These are phyloP conservation scores for Perognathus longimembris DNA, from an alignment of 2,113 vertebrate genomes.

Conservation along the genomic window DNA sequence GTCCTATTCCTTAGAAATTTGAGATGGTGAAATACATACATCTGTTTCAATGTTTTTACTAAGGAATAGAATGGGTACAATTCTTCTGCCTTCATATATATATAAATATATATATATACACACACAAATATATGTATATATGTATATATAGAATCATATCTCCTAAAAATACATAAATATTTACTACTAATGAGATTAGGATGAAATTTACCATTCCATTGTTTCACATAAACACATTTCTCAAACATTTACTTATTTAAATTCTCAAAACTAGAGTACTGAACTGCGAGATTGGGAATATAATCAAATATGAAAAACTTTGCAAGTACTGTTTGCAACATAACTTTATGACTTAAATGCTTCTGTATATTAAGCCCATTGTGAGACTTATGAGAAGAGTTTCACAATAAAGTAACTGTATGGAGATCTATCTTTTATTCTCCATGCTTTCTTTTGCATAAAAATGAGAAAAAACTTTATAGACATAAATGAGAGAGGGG, in stretches of 20 bases:
- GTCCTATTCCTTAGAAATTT: slow-evolving; percentile 37
- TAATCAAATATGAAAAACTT: slow-evolving; percentile 37
- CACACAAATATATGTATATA: not conserved
- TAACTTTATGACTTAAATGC: slow-evolving; percentile 54
- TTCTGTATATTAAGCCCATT: slow-evolving; percentile 31
- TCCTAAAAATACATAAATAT: too few species aligned
- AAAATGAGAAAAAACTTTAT: not conserved
- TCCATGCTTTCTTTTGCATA: not conserved
- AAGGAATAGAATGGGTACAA: slow-evolving; percentile 25
- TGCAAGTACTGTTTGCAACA: not conserved
- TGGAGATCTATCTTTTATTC: not conserved
- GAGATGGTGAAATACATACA: slow-evolving; percentile 47
- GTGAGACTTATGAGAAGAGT: not conserved
- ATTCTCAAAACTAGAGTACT: slow-evolving; percentile 52
- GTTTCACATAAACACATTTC: slow-evolving; percentile 4
- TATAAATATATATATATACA: not conserved
- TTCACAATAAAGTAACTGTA: slow-evolving; percentile 21
- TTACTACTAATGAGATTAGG: slow-evolving; percentile 48
- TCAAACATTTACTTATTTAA: slow-evolving; percentile 14
- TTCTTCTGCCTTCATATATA: not conserved
- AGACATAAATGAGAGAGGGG: not conserved
- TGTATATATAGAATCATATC: not conserved
- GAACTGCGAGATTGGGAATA: not conserved
- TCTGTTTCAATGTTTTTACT: slow-evolving; percentile 10
- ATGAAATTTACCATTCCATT: slow-evolving; percentile 49